These are phyloP conservation scores for Picathartes gymnocephalus DNA, from an alignment of 2,113 vertebrate genomes.

Conservation along the genomic window DNA sequence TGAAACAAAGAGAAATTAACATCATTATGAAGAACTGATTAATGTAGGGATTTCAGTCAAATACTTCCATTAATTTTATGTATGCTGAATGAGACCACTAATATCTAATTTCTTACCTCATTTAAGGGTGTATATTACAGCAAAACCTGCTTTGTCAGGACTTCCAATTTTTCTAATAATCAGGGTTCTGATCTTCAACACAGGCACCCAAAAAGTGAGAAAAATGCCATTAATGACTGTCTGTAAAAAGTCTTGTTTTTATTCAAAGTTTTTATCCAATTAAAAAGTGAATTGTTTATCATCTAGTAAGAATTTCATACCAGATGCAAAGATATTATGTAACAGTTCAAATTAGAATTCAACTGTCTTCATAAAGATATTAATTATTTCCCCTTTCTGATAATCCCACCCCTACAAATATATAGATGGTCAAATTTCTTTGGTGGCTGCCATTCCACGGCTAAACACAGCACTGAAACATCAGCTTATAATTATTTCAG, in stretches of 20 bases:
- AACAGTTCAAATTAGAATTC: not conserved
- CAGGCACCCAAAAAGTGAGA: not conserved
- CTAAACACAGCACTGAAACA: not conserved
- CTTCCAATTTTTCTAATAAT: not conserved
- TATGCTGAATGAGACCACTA: not conserved
- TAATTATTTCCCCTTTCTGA: not conserved
- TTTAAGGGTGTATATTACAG: not conserved
- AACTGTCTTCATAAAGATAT: not conserved
- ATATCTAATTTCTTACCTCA: not conserved
- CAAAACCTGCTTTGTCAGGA: not conserved
- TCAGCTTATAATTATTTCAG: not conserved
- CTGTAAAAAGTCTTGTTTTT: not conserved
- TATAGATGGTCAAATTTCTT: not conserved
- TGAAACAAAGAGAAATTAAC: not conserved
- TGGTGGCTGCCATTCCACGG: not conserved
- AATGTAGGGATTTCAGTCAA: not conserved
- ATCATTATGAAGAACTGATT: not conserved
- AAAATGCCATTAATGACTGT: not conserved
- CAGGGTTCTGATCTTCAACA: not conserved
- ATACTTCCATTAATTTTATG: not conserved
- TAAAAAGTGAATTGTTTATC: not conserved
- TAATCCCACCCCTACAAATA: not conserved
- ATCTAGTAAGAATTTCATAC: not conserved
- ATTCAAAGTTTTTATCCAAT: not conserved
- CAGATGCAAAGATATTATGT: not conserved